These are phyloP conservation scores for Megalops atlanticus DNA, from an alignment of 2,113 vertebrate species.

Conservation along the genomic window DNA sequence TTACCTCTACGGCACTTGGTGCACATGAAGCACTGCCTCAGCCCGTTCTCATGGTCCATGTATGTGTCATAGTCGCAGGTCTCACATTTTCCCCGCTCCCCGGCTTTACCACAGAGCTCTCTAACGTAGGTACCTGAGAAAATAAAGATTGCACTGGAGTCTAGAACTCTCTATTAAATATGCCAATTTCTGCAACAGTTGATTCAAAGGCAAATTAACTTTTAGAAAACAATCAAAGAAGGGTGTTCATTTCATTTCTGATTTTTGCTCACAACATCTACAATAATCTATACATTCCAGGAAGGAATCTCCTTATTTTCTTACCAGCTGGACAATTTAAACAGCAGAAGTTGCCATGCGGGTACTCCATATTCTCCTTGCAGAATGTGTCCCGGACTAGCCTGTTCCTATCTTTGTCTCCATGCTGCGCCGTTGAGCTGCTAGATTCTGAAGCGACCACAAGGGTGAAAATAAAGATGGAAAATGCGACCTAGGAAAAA, in stretches of 20 bases:
- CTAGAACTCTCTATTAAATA: background rate
- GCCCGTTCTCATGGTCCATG: constrained; percentile 49
- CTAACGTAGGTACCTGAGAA: constrained; percentile 53
- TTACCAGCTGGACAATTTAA: constrained; percentile 65
- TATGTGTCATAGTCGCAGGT: constrained; percentile 49
- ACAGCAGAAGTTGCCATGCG: constrained; percentile 55
- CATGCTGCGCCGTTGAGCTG: too few relatives aligned
- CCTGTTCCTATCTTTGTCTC: constrained; percentile 5
- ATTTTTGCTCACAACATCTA: constrained; percentile 8
- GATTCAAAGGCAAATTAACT: background rate
- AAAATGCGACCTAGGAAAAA: constrained; percentile 31
- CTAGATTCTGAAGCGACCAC: background rate
- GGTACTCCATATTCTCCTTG: constrained; percentile 33
- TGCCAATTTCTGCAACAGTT: background rate
- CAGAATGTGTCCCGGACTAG: constrained; percentile 37
- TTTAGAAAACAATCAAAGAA: background rate
- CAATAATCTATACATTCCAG: background rate
- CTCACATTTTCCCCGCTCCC: constrained; percentile 46
- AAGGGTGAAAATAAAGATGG: background rate
- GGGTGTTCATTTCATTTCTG: background rate
- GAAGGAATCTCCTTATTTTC: background rate
- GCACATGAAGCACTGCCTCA: constrained; percentile 57
- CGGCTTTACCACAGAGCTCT: constrained; percentile 33
- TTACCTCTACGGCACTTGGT: constrained; percentile 62
- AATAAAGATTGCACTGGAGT: constrained; percentile 1